phyloP scores from a whole-genome alignment of 2,113 vertebrate species.

The Podarcis cretensis region DNA sequence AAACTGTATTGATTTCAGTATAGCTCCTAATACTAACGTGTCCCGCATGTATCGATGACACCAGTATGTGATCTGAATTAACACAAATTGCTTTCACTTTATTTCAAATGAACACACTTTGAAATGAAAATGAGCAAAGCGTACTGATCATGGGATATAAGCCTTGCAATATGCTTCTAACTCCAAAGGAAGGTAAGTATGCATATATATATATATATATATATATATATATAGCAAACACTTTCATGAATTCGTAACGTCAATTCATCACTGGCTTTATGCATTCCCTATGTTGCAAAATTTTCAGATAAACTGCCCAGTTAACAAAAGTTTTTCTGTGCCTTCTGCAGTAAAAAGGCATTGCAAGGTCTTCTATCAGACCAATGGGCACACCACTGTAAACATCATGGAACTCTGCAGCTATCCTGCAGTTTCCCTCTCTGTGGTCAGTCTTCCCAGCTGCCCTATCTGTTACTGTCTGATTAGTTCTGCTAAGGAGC shows the following conservation, averaged over 20 bases:
- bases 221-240: not conserved
- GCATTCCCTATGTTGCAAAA: not conserved
- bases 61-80: not conserved
- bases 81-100: not conserved
- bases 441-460: conserved; percentile 98
- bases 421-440: conserved; percentile 83
- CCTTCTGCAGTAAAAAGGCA: conserved; percentile 77
- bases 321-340: conserved; percentile 47
- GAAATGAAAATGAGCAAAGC: fast-evolving
- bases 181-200: not conserved
- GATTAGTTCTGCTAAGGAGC: conserved; percentile 99
- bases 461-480: conserved; percentile 99
- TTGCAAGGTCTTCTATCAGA: conserved; percentile 89
- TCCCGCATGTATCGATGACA: conserved; percentile 38
- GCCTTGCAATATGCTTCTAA: not conserved
- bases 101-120: not conserved
- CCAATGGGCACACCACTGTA: conserved; percentile 95
- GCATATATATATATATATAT: not conserved
- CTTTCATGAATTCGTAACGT: not conserved
- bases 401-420: conserved; percentile 88
- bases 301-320: fast-evolving
- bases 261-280: not conserved
- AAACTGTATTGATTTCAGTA: conserved; percentile 14
- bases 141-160: fast-evolving
- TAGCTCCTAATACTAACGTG: conserved; percentile 29